Evolutionary conservation across 1,140 invertebrate genomes (phyloP), one percentile per base, ranked within the genome.

Genomic region (Drosophila leontia): DNA sequence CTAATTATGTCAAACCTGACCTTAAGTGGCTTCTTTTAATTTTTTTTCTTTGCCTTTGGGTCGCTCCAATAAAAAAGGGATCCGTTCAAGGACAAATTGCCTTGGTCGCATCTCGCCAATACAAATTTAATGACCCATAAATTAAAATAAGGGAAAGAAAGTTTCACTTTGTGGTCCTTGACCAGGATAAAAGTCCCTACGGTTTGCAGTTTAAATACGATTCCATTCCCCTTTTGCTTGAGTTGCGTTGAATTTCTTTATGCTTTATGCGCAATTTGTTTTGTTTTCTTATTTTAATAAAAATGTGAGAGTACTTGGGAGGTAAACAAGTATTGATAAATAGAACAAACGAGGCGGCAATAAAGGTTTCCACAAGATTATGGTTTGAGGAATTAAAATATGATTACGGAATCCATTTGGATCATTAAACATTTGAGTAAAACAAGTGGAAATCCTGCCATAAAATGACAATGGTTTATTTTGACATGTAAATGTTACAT

Each of bases 111-210:
- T n/a, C 44, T 9, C 64, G 32, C 48, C 45, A 63, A 63, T 51
- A 37, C 41, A 64, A 68, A 63, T 51, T 51, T 50, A 50, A 50
- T 63, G 65, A 63, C 42, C 12, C 45, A 63, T 50, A 51, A 61
- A 60, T 26, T 41, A 13, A 67, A 59, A 59, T 2, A 23, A n/a
- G 13, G 17, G 7, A 9, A 15, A 55, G 13, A 37, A 39, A 39
- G 35, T 62, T 41, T 19, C 47, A 37, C 5, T 9, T 37, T 62
- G 60, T 12, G 60, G 42, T 60, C 19, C 48, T 29, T n/a, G 13
- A 3, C 0, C 1, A 12, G 50, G 17, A 55, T 23, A 37, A 55
- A 35, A 55, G 3, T 9, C 34, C 17, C 34, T 53, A 5, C 2
- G 32, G 3, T 8, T 23, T 12, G 32, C 34, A 6, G 4, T 9